Percentiles rank a stretch among this genome's conserved stretches.
Conservation (phyloP, 2,797 vertebrate species). For the Macroramphosus scolopax region DNA sequence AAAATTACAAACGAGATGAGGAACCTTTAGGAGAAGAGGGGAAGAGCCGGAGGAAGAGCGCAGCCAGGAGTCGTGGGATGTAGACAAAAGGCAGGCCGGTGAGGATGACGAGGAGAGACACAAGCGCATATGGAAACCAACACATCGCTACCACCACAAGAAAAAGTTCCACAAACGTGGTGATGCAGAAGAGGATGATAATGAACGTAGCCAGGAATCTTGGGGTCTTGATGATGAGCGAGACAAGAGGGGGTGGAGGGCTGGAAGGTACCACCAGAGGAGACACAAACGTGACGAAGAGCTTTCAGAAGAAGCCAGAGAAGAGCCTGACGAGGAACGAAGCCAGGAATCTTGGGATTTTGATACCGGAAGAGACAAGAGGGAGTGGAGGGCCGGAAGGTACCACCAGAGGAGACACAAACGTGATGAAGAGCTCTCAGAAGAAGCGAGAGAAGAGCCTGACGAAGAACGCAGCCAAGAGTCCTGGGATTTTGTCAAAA, state of each 20-base stretch:
- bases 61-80: constrained; percentile 69
- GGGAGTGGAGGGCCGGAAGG: constrained; percentile 63
- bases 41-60: constrained; percentile 61
- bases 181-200: constrained; percentile 58
- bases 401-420: constrained; percentile 71
- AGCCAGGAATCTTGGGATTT: constrained; percentile 69
- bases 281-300: constrained; percentile 67
- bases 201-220: constrained; percentile 62
- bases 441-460: constrained; percentile 55
- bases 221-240: constrained; percentile 56
- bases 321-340: constrained; percentile 53
- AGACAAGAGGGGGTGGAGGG: constrained; percentile 58
- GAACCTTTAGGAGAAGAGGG: constrained; percentile 59
- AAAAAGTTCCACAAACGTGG: constrained; percentile 60
- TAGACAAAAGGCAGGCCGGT: constrained; percentile 30
- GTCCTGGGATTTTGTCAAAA: constrained; percentile 42
- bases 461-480: constrained; percentile 42
- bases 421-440: constrained; percentile 37
- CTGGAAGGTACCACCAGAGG: constrained; percentile 64
- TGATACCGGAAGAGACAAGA: constrained; percentile 60
- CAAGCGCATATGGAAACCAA: constrained; percentile 67
- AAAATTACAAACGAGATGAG: constrained; percentile 66
- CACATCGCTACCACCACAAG: constrained; percentile 68
- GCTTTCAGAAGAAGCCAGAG: constrained; percentile 49
- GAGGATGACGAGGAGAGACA: constrained; percentile 58